A percentile compares a stretch with the other conserved stretches of the same genome.
Conservation (phyloP, 37 sponge, comb jelly and placozoan genomes). For the Ianthella basta region DNA sequence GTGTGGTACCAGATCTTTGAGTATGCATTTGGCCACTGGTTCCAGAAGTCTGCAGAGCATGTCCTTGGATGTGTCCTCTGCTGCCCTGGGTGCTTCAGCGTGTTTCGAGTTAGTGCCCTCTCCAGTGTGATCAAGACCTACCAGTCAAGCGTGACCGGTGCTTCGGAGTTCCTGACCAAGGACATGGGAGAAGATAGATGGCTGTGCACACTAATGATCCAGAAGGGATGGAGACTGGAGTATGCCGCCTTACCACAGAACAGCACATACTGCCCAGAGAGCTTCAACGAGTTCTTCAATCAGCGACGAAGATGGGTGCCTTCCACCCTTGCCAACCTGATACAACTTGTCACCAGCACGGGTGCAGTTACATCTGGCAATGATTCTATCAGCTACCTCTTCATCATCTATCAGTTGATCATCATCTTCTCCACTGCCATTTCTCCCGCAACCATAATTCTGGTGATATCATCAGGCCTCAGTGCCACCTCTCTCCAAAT, state of each 20-base stretch:
- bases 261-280: constrained; percentile 77
- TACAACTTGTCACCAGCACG: constrained; percentile 38
- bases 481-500: constrained; percentile 5
- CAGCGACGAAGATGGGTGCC: constrained; percentile 91
- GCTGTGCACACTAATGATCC: constrained; percentile 89
- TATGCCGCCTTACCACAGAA: constrained; percentile 82
- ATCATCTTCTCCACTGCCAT: constrained; percentile 76
- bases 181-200: constrained; percentile 98
- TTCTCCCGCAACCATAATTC: constrained; percentile 76
- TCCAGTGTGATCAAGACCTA: constrained; percentile 64
- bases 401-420: constrained; percentile 74
- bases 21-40: constrained; percentile 90
- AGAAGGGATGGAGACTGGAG: constrained; percentile 84
- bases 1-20: constrained; percentile 94
- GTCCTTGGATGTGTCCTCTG: constrained; percentile 87
- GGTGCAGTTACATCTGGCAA: constrained; percentile 45
- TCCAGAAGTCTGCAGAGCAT: constrained; percentile 84
- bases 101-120: constrained; percentile 79
- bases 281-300: constrained; percentile 86
- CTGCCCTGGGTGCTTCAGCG: constrained; percentile 91
- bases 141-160: constrained; percentile 58
- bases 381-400: constrained; percentile 67
- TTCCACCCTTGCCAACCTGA: constrained; percentile 86
- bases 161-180: constrained; percentile 82
- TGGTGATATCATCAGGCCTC: constrained; percentile 74